These are phyloP conservation scores for Pseudorectes ferrugineus DNA, from an alignment of 2,113 vertebrate genomes.

Conservation along the genomic window DNA sequence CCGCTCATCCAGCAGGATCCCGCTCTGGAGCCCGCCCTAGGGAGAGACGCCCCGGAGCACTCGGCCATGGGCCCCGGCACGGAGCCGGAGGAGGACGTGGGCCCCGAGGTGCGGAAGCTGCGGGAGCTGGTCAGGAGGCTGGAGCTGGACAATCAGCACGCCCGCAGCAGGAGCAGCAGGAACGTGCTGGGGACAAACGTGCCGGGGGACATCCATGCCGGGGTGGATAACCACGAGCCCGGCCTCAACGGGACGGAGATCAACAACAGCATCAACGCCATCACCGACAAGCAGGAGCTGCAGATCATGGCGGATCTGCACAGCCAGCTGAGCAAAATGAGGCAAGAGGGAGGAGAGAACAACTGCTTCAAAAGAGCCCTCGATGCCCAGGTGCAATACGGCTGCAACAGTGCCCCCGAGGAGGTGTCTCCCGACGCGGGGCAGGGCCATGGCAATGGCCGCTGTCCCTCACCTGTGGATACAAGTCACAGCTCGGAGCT, in stretches of 20 bases:
- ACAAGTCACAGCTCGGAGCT: not conserved
- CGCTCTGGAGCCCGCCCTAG: conserved; percentile 56
- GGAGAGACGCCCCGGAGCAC: conserved; percentile 35
- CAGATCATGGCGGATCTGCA: conserved; percentile 57
- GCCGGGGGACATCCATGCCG: conserved; percentile 14
- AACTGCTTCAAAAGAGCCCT: conserved; percentile 20
- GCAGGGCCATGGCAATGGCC: not conserved
- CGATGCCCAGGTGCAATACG: conserved; percentile 42
- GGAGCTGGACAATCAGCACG: conserved; percentile 87
- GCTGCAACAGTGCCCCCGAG: not conserved
- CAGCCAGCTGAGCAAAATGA: conserved; percentile 46
- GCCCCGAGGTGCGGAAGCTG: conserved; percentile 83
- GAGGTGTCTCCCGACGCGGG: conserved; percentile 52
- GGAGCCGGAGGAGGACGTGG: conserved; percentile 58
- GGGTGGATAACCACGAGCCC: conserved; percentile 54
- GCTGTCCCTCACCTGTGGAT: conserved; percentile 33
- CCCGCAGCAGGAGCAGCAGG: conserved; percentile 72
- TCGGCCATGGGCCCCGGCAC: conserved; percentile 58
- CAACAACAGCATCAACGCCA: conserved; percentile 53
- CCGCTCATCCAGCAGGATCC: conserved; percentile 72
- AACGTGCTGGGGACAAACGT: conserved; percentile 17
- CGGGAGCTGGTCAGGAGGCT: conserved; percentile 84
- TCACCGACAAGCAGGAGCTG: conserved; percentile 18
- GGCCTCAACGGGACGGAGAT: conserved; percentile 36
- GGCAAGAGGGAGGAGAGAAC: conserved; percentile 59